Evolutionary conservation across 2,113 vertebrate genomes (phyloP).

Genomic region (Canis aureus): DNA sequence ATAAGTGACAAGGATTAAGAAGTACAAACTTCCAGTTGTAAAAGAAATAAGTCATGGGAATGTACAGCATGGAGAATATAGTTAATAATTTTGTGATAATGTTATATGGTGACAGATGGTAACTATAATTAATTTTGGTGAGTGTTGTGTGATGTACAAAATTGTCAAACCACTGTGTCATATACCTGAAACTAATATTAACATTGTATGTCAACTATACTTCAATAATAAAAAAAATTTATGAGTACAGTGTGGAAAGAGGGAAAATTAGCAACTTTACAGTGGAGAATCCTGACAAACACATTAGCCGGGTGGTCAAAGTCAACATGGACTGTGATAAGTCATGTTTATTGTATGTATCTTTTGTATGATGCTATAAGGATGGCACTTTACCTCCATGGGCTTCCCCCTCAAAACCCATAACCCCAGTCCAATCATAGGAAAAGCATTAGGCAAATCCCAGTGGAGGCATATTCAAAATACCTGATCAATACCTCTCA

Average conservation of each 20-base stretch:
- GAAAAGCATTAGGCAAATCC: not conserved
- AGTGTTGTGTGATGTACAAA: not conserved
- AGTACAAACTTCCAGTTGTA: not conserved
- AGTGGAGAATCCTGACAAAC: not conserved
- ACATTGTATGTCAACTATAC: not conserved
- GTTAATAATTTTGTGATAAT: not conserved
- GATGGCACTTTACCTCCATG: not conserved
- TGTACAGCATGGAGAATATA: not conserved
- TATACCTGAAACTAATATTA: not conserved
- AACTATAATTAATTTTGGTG: not conserved
- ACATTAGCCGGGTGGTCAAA: not conserved
- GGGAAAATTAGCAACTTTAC: not conserved
- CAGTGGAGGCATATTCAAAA: not conserved
- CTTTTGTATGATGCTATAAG: not conserved
- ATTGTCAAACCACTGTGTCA: not conserved
- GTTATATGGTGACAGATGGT: not conserved
- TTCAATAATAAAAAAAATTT: not conserved
- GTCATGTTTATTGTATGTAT: not conserved
- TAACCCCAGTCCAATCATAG: not conserved
- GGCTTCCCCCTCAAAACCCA: not conserved
- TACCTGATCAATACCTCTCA: not conserved
- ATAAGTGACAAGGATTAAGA: not conserved
- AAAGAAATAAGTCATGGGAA: not conserved
- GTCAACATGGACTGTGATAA: not conserved
- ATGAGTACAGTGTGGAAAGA: not conserved